Conservation (phyloP, 2,113 vertebrate species). For the Microcebus murinus region DNA sequence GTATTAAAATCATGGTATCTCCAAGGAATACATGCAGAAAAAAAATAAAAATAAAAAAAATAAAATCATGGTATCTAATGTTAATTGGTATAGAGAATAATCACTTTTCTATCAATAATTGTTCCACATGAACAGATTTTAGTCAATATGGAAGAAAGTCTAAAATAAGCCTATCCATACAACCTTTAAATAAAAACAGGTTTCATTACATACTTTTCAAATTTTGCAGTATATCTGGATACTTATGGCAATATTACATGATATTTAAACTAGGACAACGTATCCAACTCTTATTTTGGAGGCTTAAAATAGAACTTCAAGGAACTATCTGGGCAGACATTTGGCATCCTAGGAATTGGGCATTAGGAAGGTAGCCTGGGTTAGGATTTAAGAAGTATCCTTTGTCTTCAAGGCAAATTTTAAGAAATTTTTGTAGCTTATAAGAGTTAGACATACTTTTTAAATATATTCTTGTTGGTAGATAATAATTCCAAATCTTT, state of each 20-base stretch:
- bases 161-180: neutral
- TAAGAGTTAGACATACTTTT: neutral
- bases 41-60: too few species aligned
- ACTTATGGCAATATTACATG: neutral
- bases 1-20: neutral
- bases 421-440: neutral
- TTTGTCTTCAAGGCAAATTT: neutral
- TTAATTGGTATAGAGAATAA: neutral
- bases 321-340: neutral
- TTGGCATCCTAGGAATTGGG: neutral
- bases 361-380: neutral
- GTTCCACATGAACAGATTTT: neutral
- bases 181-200: conserved; percentile 9
- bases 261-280: neutral
- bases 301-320: neutral
- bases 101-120: neutral
- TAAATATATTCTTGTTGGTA: neutral
- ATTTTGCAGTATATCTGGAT: neutral
- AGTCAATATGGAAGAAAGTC: neutral
- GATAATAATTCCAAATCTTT: conserved; percentile 8
- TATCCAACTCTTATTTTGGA: neutral
- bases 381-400: neutral
- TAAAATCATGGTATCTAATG: neutral
- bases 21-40: too few species aligned
- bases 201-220: neutral